Evolutionary conservation across 2,888 invertebrate species (phyloP).

Genomic region (Lycaena phlaeas): DNA sequence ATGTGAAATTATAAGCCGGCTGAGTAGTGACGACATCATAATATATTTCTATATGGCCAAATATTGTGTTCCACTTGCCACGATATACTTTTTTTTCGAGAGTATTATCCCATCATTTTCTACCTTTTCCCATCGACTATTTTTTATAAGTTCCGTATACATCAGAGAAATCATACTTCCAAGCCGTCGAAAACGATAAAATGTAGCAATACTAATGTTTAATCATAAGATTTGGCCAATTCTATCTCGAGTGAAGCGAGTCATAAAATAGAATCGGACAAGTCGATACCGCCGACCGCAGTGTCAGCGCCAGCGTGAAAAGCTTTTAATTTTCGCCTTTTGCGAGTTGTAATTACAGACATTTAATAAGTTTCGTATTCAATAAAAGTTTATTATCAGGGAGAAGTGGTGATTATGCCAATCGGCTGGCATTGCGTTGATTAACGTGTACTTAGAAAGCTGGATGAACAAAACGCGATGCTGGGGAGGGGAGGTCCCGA

Average conservation of each 20-base stretch:
- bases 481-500: too few relatives aligned
- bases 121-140: too few relatives aligned
- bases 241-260: constrained; percentile 1
- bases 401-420: constrained; percentile 19
- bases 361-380: constrained; percentile 21
- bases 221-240: constrained; percentile 1
- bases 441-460: too few relatives aligned
- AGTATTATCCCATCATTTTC: too few relatives aligned
- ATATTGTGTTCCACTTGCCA: too few relatives aligned
- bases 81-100: too few relatives aligned
- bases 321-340: constrained; percentile 31
- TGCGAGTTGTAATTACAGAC: constrained; percentile 18
- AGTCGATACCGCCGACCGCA: constrained; percentile 23
- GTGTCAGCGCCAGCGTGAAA: constrained; percentile 27
- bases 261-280: constrained; percentile 4
- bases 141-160: too few relatives aligned
- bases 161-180: too few relatives aligned
- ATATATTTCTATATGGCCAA: too few relatives aligned
- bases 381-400: constrained; percentile 20
- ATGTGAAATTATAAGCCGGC: too few relatives aligned
- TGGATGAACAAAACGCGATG: too few relatives aligned
- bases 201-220: neutral
- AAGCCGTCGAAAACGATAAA: neutral
- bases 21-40: too few relatives aligned
- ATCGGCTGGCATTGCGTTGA: constrained; percentile 9